phyloP scores from a whole-genome alignment of 2,113 vertebrate species.

The Callocephalon fimbriatum region DNA sequence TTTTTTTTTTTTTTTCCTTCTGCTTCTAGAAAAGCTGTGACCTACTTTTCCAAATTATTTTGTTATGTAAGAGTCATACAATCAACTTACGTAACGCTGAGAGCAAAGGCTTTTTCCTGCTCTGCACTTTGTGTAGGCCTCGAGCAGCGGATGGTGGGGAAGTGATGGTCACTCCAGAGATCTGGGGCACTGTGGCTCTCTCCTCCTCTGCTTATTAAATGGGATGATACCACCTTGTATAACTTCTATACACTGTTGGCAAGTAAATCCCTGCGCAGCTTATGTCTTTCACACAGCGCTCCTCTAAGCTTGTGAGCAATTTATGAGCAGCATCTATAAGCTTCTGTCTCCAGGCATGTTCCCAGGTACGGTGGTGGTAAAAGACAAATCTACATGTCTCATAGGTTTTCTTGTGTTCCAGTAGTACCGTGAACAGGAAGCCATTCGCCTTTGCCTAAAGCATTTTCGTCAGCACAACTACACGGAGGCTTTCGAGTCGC shows the following conservation, averaged over 20 bases:
- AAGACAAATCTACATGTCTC: conserved; percentile 60
- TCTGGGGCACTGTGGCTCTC: neutral
- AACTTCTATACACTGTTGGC: neutral
- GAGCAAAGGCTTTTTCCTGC: conserved; percentile 36
- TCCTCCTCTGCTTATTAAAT: neutral
- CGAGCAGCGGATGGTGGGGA: neutral
- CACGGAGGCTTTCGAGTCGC: conserved; percentile 97
- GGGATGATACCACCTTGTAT: neutral
- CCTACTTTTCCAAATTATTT: conserved; percentile 70
- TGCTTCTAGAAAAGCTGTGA: conserved; percentile 60
- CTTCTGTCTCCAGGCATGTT: neutral
- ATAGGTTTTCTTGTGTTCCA: conserved; percentile 77
- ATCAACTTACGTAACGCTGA: conserved; percentile 61
- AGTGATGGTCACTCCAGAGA: conserved; percentile 19
- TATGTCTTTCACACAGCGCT: neutral
- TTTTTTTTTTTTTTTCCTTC: neutral
- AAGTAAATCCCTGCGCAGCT: neutral
- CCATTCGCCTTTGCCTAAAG: conserved; percentile 98
- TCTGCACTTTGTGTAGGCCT: conserved; percentile 20
- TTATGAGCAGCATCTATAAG: rapidly evolving
- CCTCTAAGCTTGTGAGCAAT: neutral
- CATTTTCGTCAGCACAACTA: conserved; percentile 99
- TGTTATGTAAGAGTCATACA: conserved; percentile 66
- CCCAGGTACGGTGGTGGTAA: neutral
- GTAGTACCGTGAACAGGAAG: conserved; percentile 99